Evolutionary conservation across 2,797 vertebrate species (phyloP).

Genomic region (Dryobates pubescens): DNA sequence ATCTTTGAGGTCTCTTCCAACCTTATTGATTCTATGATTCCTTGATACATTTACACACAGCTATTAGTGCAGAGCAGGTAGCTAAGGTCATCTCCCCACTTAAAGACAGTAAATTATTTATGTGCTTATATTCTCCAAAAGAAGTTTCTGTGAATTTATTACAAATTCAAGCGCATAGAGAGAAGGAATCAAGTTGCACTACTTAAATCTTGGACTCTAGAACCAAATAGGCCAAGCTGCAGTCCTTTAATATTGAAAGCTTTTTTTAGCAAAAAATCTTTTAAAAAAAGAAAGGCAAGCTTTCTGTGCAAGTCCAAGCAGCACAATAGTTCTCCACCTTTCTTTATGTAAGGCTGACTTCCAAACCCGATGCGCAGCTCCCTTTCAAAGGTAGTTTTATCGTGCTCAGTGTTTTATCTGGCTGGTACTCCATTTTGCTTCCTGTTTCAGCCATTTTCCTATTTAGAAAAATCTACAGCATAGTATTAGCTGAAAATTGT

Average conservation of each 20-base stretch:
- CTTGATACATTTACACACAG: background rate
- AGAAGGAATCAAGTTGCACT: background rate
- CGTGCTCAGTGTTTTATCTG: background rate
- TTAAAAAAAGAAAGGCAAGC: background rate
- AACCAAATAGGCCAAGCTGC: background rate
- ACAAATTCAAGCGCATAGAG: background rate
- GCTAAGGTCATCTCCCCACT: background rate
- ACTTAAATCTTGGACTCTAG: background rate
- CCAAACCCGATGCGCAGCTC: background rate
- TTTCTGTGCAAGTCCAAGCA: background rate
- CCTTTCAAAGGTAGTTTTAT: background rate
- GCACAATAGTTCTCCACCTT: background rate
- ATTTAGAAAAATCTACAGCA: background rate
- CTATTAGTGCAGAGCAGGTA: background rate
- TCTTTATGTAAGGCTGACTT: background rate
- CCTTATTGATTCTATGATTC: background rate
- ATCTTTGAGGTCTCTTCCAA: no score
- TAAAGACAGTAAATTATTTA: background rate
- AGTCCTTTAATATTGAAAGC: background rate
- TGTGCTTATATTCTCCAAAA: background rate
- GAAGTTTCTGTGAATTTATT: background rate
- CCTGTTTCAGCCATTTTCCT: constrained; percentile 23
- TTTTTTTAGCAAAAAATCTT: no score
- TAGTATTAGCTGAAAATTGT: background rate
- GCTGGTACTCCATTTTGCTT: constrained; percentile 29